Base-by-base conservation (phyloP, 2,113 vertebrate species). In the Balaeniceps rex region DNA sequence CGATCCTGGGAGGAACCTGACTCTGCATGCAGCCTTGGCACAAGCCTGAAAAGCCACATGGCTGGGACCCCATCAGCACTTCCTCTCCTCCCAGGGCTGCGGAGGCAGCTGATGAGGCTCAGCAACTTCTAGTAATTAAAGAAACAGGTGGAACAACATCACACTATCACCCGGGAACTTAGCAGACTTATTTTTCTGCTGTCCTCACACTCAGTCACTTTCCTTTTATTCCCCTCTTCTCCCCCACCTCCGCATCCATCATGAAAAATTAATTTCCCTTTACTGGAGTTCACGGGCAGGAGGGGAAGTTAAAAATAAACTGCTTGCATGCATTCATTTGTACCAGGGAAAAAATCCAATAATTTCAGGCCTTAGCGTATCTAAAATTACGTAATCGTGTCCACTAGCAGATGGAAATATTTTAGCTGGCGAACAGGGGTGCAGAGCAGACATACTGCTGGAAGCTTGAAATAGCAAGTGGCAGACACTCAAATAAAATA, bases 401-500 rank as follows among this genome's bases (percentile, higher is more conserved):
- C 88, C 87, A 88, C 87, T 93, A 60, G 79, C 2, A 0, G 57
- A 66, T 88, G 84, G 94, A 96, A 95, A 95, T 19, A 71, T 90
- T 95, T 94, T 60, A 71, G 88, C 84, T 81, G 84, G 36, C 31
- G 18, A 95, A 70, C 29, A 63, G 19, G 29, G 40, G 17, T 51
- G 54, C 63, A 76, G 52, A 93, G 57, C 66, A 82, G 83, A 54
- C 63, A 40, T 71, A 54, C 63, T 23, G 25, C 64, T 72, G 75
- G 58, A 87, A 92, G 85, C 86, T 88, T 81, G 83, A 93, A 94
- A 96, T 64, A 96, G 87, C 89, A 90, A 95, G 76, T 83, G 87
- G 87, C 94, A 96, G 87, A 86, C 87, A 57, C 55, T 95, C 84
- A 94, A 95, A 93, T 88, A 95, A 94, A 97, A 96, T 83, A 91